phyloP scores from a whole-genome alignment of 2,113 vertebrate species.

The Entomyzon cyanotis region DNA sequence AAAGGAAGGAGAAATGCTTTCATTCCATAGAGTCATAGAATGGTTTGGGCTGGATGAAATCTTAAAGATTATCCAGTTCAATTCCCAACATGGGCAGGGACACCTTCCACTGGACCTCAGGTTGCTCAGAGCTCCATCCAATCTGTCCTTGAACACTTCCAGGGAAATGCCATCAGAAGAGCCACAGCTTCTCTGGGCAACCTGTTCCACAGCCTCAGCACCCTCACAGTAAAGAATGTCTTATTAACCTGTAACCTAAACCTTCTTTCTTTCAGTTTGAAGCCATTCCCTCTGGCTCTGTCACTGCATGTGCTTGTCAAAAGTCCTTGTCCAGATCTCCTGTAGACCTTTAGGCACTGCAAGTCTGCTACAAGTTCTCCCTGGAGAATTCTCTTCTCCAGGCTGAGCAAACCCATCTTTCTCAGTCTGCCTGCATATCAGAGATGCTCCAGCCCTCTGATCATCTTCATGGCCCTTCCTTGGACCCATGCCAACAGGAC shows the following conservation, averaged over 20 bases:
- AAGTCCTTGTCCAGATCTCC: not conserved
- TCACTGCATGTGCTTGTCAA: not conserved
- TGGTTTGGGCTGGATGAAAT: not conserved
- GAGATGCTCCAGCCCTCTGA: not conserved
- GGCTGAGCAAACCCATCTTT: not conserved
- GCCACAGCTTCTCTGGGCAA: not conserved
- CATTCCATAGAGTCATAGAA: not conserved
- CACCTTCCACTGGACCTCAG: not conserved
- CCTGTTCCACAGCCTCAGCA: not conserved
- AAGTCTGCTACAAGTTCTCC: not conserved
- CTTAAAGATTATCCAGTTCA: not conserved
- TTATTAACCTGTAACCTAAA: not conserved
- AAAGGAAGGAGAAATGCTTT: not conserved
- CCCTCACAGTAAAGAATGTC: not conserved
- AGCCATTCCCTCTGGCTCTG: not conserved
- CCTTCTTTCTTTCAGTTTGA: not conserved
- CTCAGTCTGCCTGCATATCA: not conserved
- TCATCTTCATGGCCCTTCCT: not conserved
- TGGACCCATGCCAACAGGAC: not conserved
- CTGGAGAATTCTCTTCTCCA: not conserved
- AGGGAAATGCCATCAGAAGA: not conserved
- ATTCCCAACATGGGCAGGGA: not conserved
- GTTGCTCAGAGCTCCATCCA: not conserved
- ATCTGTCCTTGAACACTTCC: rapidly evolving
- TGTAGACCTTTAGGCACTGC: not conserved